Base-by-base conservation (phyloP, 2,797 vertebrate species). In the Silurus lanzhouensis region DNA sequence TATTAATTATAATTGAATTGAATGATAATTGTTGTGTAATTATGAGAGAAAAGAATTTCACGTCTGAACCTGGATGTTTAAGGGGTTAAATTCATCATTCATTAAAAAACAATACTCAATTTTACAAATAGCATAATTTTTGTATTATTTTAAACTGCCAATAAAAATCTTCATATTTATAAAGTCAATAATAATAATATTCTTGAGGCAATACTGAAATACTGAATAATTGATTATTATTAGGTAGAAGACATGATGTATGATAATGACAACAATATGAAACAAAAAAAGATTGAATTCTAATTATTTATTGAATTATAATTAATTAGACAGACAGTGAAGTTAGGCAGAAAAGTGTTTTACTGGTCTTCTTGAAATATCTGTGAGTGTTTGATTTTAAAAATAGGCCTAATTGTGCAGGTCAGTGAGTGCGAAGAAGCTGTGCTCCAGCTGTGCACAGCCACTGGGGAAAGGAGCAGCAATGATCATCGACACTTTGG, bases 401-500 rank as follows among this genome's bases (percentile, higher is more conserved):
- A 52, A 1, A 6, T 0, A 63, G 4, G 5, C 6, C 2, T 52
- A 61, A 75, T 83, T 83, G 84, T 92, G 78, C 87, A 99, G 98
- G 92, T 98, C 97, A 88, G 94, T 99, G 61, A 99, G 98, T 0
- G 97, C 97, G 84, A 99, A 97, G 94, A 97, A 98, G 87, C 93
- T 97, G 44, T 99, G 98, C 78, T 97, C 97, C 10, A 97, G 96
- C 76, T 99, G 98, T 88, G 95, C 96, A 60, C 94, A 96, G 20
- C 96, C 97, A 8, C 91, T 99, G 89, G 98, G 97, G 44, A 99
- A 98, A 95, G 98, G 98, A 88, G 97, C 98, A 2, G 98, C 98
- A 17, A 99, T 99, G 98, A 99, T 98, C 89, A 99, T 99, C 7
- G 97, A 99, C 90, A 98, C 96, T 0, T 95, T 99, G 0, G 94